phyloP scores from a whole-genome alignment of 2,797 vertebrate species.

The Bovichtus variegatus region DNA sequence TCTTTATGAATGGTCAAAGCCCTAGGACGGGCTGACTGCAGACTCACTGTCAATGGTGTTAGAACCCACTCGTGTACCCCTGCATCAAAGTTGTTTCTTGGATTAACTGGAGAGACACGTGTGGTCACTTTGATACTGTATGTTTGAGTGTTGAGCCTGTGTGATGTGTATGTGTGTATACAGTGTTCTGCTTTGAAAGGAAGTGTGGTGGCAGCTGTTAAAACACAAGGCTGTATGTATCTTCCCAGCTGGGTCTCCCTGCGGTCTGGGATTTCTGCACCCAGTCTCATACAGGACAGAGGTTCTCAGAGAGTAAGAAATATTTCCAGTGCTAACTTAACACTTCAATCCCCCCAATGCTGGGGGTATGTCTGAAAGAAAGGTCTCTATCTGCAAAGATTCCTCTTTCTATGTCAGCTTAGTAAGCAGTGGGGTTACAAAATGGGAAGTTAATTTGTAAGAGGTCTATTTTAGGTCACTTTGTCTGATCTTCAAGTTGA shows the following conservation, averaged over 20 bases:
- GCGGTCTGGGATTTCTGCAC: conserved; percentile 35
- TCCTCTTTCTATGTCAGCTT: conserved; percentile 36
- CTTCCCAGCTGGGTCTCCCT: conserved; percentile 55
- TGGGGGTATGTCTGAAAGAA: conserved; percentile 3
- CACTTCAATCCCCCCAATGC: conserved; percentile 26
- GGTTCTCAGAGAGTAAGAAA: conserved; percentile 44
- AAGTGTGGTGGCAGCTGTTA: conserved; percentile 75
- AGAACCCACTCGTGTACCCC: conserved; percentile 15
- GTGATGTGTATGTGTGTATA: conserved; percentile 46
- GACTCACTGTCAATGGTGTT: conserved; percentile 22
- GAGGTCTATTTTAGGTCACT: background rate
- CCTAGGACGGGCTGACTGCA: conserved; percentile 3
- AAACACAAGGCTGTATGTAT: conserved; percentile 71
- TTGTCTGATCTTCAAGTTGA: background rate
- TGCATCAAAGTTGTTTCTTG: conserved; percentile 52
- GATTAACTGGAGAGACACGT: conserved; percentile 35
- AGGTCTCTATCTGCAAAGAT: conserved; percentile 17
- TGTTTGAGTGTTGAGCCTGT: conserved; percentile 44
- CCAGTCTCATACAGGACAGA: conserved; percentile 37
- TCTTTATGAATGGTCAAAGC: conserved; percentile 33
- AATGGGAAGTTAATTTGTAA: conserved; percentile 1
- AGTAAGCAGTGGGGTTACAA: conserved; percentile 13
- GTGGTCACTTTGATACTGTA: conserved; percentile 44
- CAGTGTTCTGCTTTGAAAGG: conserved; percentile 59
- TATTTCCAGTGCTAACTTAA: conserved; percentile 46